Evolutionary conservation across 2,888 invertebrate genomes (phyloP), one percentile per base, ranked within the genome.

Genomic region (Marronus borbonicus): DNA sequence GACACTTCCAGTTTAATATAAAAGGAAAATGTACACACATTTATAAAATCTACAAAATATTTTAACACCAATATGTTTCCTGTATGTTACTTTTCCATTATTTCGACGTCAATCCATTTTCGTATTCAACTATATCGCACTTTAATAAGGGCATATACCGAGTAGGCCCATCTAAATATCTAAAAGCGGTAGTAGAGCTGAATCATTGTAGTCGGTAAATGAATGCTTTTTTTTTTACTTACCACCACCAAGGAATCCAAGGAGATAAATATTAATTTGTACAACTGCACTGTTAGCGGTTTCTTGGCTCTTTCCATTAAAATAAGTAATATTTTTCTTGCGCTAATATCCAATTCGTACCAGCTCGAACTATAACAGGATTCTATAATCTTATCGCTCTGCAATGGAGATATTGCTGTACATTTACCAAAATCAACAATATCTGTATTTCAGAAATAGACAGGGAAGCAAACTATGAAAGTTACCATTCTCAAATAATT

Each of bases 301-400:
- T 28, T 49, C 50, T 68, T 68, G 3, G 68, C 50, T 50, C 68
- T 68, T 68, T 68, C 68, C 68, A 68, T 68, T 20, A 68, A 20
- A 1, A 68, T 3, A 24, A 50, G 20, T 24, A 68, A 12, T 24
- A 50, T 68, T 28, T 12, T 68, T 50, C 50, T 10, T 14, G 50
- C 50, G 24, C 28, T 28, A 20, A 50, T 10, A 28, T 68, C 68
- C 20, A 68, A 7, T 3, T 50, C 24, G 24, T 68, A 68, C 68
- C 68, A 68, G 12, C 10, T 50, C 10, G 68, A 68, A 1, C 4
- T 28, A 50, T 68, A 68, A 10, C 50, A 68, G 3, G 68, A 36
- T 68, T 68, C 68, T 31, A 68, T 68, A 68, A 68, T 68, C 24
- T 68, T 68, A 50, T 68, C 68, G 24, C 68, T 68, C 68, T 68